Evolutionary conservation across 1,140 invertebrate genomes (phyloP).

Genomic region (Drosophila albomicans): DNA sequence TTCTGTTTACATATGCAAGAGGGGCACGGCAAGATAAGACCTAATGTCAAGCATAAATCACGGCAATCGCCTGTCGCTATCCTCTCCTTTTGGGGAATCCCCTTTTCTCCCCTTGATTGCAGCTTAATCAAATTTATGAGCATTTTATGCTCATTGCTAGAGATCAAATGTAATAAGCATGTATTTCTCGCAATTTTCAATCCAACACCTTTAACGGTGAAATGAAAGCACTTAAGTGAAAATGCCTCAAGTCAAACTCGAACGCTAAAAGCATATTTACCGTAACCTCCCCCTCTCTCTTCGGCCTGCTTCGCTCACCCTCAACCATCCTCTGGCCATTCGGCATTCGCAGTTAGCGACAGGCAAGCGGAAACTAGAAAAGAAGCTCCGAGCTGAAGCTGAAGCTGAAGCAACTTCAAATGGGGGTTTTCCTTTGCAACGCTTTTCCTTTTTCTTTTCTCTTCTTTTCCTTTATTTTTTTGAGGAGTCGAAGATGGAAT

Average conservation of each 20-base stretch:
- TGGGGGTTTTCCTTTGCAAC: constrained; percentile 6
- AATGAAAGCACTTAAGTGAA: constrained; percentile 76
- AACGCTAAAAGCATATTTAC: constrained; percentile 72
- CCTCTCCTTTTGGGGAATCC: neutral
- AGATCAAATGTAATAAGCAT: constrained; percentile 79
- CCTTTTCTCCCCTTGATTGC: neutral
- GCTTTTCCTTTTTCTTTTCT: constrained; percentile 1
- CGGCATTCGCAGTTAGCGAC: constrained; percentile 11
- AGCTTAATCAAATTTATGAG: constrained; percentile 78
- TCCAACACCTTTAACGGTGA: constrained; percentile 67
- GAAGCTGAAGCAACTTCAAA: constrained; percentile 27
- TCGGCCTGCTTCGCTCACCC: neutral
- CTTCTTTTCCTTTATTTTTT: neutral
- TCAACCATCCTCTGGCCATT: neutral
- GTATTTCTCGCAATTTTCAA: constrained; percentile 73
- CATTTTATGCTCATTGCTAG: constrained; percentile 69
- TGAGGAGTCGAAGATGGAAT: neutral
- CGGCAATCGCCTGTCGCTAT: neutral
- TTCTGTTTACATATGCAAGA: constrained; percentile 24
- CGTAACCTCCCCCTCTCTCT: constrained; percentile 33
- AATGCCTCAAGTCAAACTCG: constrained; percentile 77
- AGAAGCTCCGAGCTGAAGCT: constrained; percentile 40
- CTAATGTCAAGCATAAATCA: constrained; percentile 41
- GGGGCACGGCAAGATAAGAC: constrained; percentile 19
- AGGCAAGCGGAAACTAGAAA: constrained; percentile 49